Evolutionary conservation across 2,888 invertebrate genomes (phyloP).

Genomic region (Spodoptera exigua): DNA sequence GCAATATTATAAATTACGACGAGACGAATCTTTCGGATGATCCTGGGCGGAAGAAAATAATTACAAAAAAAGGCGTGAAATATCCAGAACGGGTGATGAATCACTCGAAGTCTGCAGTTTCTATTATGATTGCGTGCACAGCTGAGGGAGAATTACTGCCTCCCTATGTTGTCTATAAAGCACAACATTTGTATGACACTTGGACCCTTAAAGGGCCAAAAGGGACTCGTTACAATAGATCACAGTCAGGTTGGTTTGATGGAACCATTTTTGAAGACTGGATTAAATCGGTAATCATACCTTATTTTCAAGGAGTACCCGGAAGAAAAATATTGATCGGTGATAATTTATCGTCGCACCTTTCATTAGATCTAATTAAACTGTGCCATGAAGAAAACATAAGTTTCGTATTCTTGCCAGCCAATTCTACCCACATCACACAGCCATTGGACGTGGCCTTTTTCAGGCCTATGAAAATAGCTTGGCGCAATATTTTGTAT

Average conservation of each 20-base stretch:
- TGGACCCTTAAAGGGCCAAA: slow-evolving; percentile 57
- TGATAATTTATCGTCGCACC: slow-evolving; percentile 46
- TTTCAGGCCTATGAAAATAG: slow-evolving; percentile 47
- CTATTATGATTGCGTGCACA: slow-evolving; percentile 69
- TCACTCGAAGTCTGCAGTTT: slow-evolving; percentile 47
- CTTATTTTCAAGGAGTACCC: slow-evolving; percentile 24
- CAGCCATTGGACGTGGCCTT: slow-evolving; percentile 51
- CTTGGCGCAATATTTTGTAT: slow-evolving; percentile 39
- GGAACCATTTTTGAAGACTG: slow-evolving; percentile 60
- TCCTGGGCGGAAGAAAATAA: slow-evolving; percentile 34
- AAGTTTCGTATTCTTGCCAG: slow-evolving; percentile 43
- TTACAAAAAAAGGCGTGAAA: slow-evolving; percentile 38
- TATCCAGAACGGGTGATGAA: slow-evolving; percentile 38
- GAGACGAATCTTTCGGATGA: slow-evolving; percentile 48
- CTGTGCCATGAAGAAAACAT: slow-evolving; percentile 40
- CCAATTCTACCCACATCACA: slow-evolving; percentile 47
- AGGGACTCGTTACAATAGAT: slow-evolving; percentile 68
- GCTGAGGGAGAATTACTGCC: slow-evolving; percentile 69
- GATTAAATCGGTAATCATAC: slow-evolving; percentile 38
- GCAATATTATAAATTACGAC: slow-evolving; percentile 47
- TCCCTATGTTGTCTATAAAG: slow-evolving; percentile 73
- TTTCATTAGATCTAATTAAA: slow-evolving; percentile 26
- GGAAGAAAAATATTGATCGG: slow-evolving; percentile 40
- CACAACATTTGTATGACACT: slow-evolving; percentile 65
- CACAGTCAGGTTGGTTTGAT: slow-evolving; percentile 71